Base-by-base conservation (phyloP, 2,888 invertebrate genomes). In the Stratiomys singularior region DNA sequence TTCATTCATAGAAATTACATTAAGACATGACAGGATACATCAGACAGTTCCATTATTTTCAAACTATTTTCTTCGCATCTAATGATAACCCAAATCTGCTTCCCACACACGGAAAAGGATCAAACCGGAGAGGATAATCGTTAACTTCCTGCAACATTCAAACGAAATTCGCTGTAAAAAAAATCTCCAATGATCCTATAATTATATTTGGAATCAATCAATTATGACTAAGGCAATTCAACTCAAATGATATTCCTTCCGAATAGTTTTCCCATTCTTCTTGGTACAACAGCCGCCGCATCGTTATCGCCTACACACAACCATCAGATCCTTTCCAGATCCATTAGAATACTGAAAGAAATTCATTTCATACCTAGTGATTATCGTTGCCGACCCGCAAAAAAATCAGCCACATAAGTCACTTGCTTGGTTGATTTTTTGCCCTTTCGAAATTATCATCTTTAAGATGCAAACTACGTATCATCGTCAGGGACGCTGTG, bases 161-260 rank as follows among this genome's bases (percentile, higher is more conserved):
- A n/a, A 13, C 4, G n/a, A 69, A 69, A 47, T 25, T 11, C 58
- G 60, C 74, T 60, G 7, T 28, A 25, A 18, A 21, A 15, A 25
- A 30, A 27, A n/a, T n/a, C 28, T 25, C 60, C 23, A 30, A 23
- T 28, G 74, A 74, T 74, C 74, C 74, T 74, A 60, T 74, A 74
- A 74, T 74, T 74, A 74, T 74, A 74, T 74, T 74, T 44, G 60
- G 60, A 74, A 74, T 74, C 74, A 74, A 74, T 74, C 74, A 74
- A 74, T 74, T 74, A 74, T 74, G 74, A 60, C 58, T 37, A 69
- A 69, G 46, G 58, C 60, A 60, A 47, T 74, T 60, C 74, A 18
- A 30, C 74, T n/a, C 52, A 74, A 60, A 69, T 69, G 46, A 69
- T 37, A 74, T 60, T 74, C 44, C 37, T 37, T 71, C 52, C 52